A percentile compares a stretch with the other conserved stretches of the same genome.
Conservation (phyloP, 2,888 invertebrate species). For the Saturnia pavonia region DNA sequence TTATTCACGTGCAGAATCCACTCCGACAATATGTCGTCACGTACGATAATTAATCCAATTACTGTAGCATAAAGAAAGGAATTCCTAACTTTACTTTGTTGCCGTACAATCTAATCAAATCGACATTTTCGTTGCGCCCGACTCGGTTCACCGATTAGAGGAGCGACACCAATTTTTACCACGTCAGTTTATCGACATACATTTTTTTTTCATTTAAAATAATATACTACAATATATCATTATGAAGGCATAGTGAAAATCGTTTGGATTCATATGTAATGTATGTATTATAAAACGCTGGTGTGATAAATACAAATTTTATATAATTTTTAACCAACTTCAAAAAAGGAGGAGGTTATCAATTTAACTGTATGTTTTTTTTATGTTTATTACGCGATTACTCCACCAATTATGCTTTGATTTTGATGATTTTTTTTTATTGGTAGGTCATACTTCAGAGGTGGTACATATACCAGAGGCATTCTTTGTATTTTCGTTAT, state of each 20-base stretch:
- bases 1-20: slow-evolving; percentile 5
- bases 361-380: too few relatives aligned
- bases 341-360: too few relatives aligned
- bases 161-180: slow-evolving; percentile 3
- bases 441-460: too few relatives aligned
- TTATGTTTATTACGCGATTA: too few relatives aligned
- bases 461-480: too few relatives aligned
- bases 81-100: slow-evolving; percentile 42
- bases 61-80: slow-evolving; percentile 40
- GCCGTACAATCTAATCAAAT: slow-evolving; percentile 44
- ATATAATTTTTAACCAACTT: too few relatives aligned
- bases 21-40: slow-evolving; percentile 23
- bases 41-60: slow-evolving; percentile 48
- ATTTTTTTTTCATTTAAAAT: neutral
- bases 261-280: too few relatives aligned
- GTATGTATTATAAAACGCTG: too few relatives aligned
- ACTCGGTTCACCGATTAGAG: slow-evolving; percentile 18
- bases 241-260: neutral
- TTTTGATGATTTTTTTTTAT: too few relatives aligned
- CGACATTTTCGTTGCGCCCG: slow-evolving; percentile 37
- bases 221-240: neutral
- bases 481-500: too few relatives aligned
- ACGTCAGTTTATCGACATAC: neutral
- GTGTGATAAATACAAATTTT: too few relatives aligned
- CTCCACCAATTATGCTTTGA: too few relatives aligned